These are phyloP conservation scores for Mythimna loreyi DNA, from an alignment of 2,888 invertebrate genomes.

Conservation along the genomic window DNA sequence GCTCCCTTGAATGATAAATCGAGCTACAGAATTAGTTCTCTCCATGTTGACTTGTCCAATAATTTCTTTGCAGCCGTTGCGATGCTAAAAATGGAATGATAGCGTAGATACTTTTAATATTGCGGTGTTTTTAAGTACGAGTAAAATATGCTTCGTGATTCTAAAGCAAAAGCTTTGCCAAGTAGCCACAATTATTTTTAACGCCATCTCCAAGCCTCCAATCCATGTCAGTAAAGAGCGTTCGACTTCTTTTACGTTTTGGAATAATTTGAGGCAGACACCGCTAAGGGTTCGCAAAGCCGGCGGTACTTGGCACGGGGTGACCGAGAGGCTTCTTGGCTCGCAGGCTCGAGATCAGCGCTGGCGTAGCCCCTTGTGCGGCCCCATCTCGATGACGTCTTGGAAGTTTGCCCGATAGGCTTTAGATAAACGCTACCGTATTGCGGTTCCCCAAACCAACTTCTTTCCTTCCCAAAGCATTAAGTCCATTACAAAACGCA, in stretches of 20 bases:
- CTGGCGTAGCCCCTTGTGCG: slow-evolving; percentile 71
- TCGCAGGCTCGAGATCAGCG: slow-evolving; percentile 70
- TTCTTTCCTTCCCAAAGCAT: slow-evolving; percentile 50
- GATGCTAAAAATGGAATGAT: slow-evolving; percentile 28
- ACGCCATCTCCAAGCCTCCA: slow-evolving; percentile 14
- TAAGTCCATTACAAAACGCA: slow-evolving; percentile 42
- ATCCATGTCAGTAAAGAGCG: slow-evolving; percentile 29
- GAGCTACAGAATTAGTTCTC: slow-evolving; percentile 61
- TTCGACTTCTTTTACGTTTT: slow-evolving; percentile 40
- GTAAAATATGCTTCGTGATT: background rate
- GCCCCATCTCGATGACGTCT: slow-evolving; percentile 76
- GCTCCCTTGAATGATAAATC: slow-evolving; percentile 66
- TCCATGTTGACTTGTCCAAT: slow-evolving; percentile 56
- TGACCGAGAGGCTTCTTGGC: slow-evolving; percentile 77
- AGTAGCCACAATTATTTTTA: slow-evolving; percentile 25
- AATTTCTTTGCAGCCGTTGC: slow-evolving; percentile 61
- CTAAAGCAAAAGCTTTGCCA: slow-evolving; percentile 3
- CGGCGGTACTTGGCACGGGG: slow-evolving; percentile 76
- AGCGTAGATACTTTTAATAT: slow-evolving; percentile 17
- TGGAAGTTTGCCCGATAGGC: slow-evolving; percentile 86
- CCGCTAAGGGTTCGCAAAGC: slow-evolving; percentile 57
- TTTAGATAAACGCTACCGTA: slow-evolving; percentile 81
- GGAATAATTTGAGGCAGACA: slow-evolving; percentile 52
- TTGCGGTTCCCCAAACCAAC: slow-evolving; percentile 70
- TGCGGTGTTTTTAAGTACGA: slow-evolving; percentile 15